phyloP scores from a whole-genome alignment of 1,140 invertebrate species.

The Diplogasteroides magnus region DNA sequence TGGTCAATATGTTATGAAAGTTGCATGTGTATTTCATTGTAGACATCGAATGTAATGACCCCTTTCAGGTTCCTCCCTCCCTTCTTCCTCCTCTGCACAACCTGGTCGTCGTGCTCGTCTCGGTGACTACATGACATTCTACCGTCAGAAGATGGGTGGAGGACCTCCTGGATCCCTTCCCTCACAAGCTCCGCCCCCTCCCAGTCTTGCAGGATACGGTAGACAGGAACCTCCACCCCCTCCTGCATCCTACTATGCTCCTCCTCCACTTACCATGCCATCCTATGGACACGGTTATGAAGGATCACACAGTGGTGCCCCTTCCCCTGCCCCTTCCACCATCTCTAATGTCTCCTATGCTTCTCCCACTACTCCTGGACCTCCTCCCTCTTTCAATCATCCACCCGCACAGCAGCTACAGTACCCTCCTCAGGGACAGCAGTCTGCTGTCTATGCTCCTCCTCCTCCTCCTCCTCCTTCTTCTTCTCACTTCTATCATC shows the following conservation, averaged over 20 bases:
- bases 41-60: too few species aligned
- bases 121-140: conserved; percentile 13
- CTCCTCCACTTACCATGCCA: neutral
- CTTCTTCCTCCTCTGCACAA: neutral
- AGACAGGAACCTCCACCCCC: neutral
- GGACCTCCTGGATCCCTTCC: neutral
- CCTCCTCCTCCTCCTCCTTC: neutral
- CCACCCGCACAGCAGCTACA: neutral
- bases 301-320: neutral
- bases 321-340: neutral
- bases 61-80: neutral
- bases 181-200: neutral
- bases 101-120: neutral
- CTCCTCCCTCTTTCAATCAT: neutral
- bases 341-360: neutral
- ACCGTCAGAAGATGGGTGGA: conserved; percentile 7
- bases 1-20: too few species aligned
- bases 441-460: neutral
- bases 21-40: too few species aligned
- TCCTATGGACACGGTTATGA: neutral
- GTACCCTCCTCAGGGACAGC: neutral
- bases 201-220: neutral
- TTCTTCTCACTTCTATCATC: too few species aligned
- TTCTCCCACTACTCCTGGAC: neutral
- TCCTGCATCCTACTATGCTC: neutral